A percentile compares a stretch with the other conserved stretches of the same genome.
These are phyloP conservation scores for Nomia melanderi DNA, from an alignment of 1,140 invertebrate genomes.

Conservation along the genomic window DNA sequence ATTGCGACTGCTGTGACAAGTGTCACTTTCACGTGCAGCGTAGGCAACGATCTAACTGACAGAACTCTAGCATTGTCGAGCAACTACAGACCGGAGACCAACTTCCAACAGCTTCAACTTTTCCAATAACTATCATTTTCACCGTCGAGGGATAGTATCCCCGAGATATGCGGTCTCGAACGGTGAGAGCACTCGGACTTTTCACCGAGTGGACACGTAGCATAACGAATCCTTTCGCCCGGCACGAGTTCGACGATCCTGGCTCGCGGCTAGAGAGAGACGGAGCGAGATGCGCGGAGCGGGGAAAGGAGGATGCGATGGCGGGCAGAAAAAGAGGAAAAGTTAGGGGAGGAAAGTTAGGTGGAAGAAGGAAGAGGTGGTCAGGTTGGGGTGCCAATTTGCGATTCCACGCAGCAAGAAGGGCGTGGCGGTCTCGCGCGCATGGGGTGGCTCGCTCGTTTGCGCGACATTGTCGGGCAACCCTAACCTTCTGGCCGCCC, in stretches of 20 bases:
- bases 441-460: conserved; percentile 70
- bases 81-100: too few species aligned
- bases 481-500: conserved; percentile 55
- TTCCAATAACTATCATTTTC: too few species aligned
- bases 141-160: too few species aligned
- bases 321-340: conserved; percentile 35
- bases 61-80: too few species aligned
- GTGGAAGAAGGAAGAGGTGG: conserved; percentile 46
- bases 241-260: neutral
- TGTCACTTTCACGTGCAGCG: too few species aligned
- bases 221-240: neutral
- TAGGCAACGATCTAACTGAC: too few species aligned
- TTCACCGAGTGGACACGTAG: neutral
- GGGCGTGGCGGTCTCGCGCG: conserved; percentile 69
- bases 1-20: too few species aligned
- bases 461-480: conserved; percentile 71
- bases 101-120: too few species aligned
- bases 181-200: neutral
- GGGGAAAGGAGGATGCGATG: neutral
- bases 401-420: conserved; percentile 68
- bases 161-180: too few species aligned
- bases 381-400: conserved; percentile 70
- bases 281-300: neutral
- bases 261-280: neutral
- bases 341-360: conserved; percentile 31